Percentiles rank a stretch among this genome's conserved stretches.
Conservation (phyloP, 1,140 invertebrate genomes). For the Schlechtendalia chinensis region DNA sequence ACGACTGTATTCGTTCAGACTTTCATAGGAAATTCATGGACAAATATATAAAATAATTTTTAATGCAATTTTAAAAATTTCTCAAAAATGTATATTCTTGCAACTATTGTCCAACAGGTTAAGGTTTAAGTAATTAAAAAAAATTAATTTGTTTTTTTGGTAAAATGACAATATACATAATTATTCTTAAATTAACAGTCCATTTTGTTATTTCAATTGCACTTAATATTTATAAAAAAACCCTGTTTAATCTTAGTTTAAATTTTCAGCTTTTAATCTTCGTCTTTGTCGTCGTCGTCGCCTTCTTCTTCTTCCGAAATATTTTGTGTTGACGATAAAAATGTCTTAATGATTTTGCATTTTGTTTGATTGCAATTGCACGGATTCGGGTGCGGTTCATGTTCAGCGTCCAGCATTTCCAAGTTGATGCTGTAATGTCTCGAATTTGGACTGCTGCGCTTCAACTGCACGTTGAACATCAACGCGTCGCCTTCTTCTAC, state of each 20-base stretch:
- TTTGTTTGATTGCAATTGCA: constrained; percentile 75
- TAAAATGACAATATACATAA: neutral
- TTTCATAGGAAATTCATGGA: constrained; percentile 99
- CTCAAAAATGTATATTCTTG: neutral
- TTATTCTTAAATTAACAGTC: neutral
- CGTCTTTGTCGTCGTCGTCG: neutral
- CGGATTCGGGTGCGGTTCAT: constrained; percentile 72
- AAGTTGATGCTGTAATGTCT: constrained; percentile 69
- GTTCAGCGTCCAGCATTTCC: constrained; percentile 67
- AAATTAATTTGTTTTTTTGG: neutral
- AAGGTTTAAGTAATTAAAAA: neutral
- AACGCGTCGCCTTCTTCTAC: constrained; percentile 63
- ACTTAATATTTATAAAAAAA: neutral
- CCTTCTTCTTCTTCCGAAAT: constrained; percentile 11
- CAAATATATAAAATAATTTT: constrained; percentile 91
- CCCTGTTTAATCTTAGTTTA: neutral
- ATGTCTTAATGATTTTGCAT: constrained; percentile 70
- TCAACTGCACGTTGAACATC: constrained; percentile 67
- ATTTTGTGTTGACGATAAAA: constrained; percentile 53
- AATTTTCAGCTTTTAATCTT: too few relatives aligned
- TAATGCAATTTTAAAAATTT: neutral
- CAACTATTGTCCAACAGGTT: neutral
- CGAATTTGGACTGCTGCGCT: constrained; percentile 57
- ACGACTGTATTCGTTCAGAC: constrained; percentile 95
- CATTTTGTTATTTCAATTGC: neutral